Percentiles rank a stretch among this genome's conserved stretches.
Conservation (phyloP, 1,140 invertebrate genomes). For the Lutraria rhynchaena region DNA sequence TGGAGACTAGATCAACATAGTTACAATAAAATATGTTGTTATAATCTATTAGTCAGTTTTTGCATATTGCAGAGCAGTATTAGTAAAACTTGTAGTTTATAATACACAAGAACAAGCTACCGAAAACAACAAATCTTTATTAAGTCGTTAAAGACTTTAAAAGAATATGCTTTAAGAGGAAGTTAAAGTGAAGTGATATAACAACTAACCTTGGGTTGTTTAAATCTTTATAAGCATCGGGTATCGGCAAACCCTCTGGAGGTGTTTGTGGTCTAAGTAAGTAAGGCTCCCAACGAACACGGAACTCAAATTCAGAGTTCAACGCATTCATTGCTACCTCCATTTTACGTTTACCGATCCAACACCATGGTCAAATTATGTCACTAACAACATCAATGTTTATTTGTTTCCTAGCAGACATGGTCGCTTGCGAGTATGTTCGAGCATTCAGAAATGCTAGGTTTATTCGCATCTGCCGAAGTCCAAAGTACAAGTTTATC, state of each 20-base stretch:
- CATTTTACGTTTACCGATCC: slow-evolving; percentile 78
- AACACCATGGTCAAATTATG: slow-evolving; percentile 79
- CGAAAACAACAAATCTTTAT: too few relatives aligned
- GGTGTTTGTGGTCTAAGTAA: slow-evolving; percentile 72
- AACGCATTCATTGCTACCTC: slow-evolving; percentile 73
- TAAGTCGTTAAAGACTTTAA: too few relatives aligned
- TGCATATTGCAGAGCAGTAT: too few relatives aligned
- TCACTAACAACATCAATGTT: slow-evolving; percentile 76
- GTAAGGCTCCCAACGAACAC: slow-evolving; percentile 76
- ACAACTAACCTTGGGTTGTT: slow-evolving; percentile 70
- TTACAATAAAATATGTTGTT: too few relatives aligned
- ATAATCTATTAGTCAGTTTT: too few relatives aligned
- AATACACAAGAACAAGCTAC: too few relatives aligned
- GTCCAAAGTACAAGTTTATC: too few relatives aligned
- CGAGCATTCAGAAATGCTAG: neutral
- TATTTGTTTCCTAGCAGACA: slow-evolving; percentile 62
- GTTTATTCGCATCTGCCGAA: neutral
- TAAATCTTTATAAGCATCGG: slow-evolving; percentile 63
- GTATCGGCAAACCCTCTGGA: slow-evolving; percentile 73
- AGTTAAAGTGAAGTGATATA: neutral
- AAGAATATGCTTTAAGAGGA: too few relatives aligned
- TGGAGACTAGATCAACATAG: too few relatives aligned
- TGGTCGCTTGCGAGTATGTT: neutral
- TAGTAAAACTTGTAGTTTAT: too few relatives aligned
- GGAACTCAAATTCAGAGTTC: slow-evolving; percentile 72